phyloP scores from a whole-genome alignment of 1,140 invertebrate genomes.

The Drosophila nannoptera region DNA sequence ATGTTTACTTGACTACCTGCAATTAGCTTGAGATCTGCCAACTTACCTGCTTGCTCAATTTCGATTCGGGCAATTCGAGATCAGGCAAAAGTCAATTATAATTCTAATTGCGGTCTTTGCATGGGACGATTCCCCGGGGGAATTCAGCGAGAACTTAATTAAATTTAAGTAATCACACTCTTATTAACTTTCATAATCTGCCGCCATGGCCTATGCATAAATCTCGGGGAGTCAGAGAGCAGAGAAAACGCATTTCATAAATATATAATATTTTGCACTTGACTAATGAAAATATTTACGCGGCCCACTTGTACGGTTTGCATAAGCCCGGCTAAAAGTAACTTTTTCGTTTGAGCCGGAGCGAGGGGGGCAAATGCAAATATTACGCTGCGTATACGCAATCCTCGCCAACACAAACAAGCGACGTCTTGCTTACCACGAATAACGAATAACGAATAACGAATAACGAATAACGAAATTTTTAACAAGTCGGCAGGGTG shows the following conservation, averaged over 20 bases:
- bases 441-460: slow-evolving; percentile 40
- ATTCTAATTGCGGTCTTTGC: slow-evolving; percentile 52
- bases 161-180: slow-evolving; percentile 65
- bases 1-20: slow-evolving; percentile 5
- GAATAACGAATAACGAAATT: slow-evolving; percentile 45
- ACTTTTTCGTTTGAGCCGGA: slow-evolving; percentile 15
- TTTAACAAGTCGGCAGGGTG: slow-evolving; percentile 59
- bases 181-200: slow-evolving; percentile 73
- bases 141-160: slow-evolving; percentile 59
- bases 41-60: background rate
- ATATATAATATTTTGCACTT: slow-evolving; percentile 65
- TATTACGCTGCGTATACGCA: slow-evolving; percentile 62
- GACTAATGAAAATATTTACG: slow-evolving; percentile 73
- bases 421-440: slow-evolving; percentile 47
- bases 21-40: slow-evolving; percentile 10
- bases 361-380: slow-evolving; percentile 35
- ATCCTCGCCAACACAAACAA: slow-evolving; percentile 59
- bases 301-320: slow-evolving; percentile 42
- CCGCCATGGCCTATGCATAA: slow-evolving; percentile 58
- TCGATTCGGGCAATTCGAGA: slow-evolving; percentile 26
- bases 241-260: slow-evolving; percentile 58
- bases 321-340: slow-evolving; percentile 40
- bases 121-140: slow-evolving; percentile 13
- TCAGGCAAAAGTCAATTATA: slow-evolving; percentile 66
- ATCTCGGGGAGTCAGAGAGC: slow-evolving; percentile 46